Evolutionary conservation across 2,888 invertebrate species (phyloP), one percentile per base, ranked within the genome.

Genomic region (Agriotes lineatus): DNA sequence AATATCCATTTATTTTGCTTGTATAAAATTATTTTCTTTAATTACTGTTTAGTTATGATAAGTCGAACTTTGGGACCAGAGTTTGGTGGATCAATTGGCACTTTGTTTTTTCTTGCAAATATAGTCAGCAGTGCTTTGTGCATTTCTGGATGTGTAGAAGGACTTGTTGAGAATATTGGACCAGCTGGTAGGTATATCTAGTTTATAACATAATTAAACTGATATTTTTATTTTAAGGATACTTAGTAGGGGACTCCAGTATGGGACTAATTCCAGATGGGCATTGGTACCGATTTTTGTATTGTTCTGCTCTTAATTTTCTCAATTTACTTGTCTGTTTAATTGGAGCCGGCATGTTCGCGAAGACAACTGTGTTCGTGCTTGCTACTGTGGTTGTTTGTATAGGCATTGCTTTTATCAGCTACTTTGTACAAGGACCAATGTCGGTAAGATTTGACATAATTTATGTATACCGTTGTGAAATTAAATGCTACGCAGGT

Each of bases 31-130:
- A 44, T n/a, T n/a, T n/a, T n/a, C 56, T 71, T 74, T 74, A 68
- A 72, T 75, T 77, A 78, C 80, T 71, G 10, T 42, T 12, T 10
- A 99, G 98, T 98, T 86, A 99, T 99, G 99, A 99, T 99, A 75
- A 98, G 97, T 84, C 89, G 99, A 78, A 97, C 99, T 0, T 86
- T 99, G 52, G 99, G 99, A 16, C 96, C 99, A 0, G 99, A 99
- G 86, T 99, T 99, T 86, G 99, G 99, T 0, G 99, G 99, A 30
- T 96, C 97, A 0, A 98, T 99, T 75, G 99, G 99, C 0, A 96
- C 97, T 0, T 85, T 99, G 30, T 99, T 99, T 86, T 99, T 98
- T 85, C 90, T 99, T 79, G 99, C 99, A 0, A 99, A 99, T 84
- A 93, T 99, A 9, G 96, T 97, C 14, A 97, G 97, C 48, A 96